Conservation (phyloP, 2,113 vertebrate genomes). For the Apeltes quadracus region DNA sequence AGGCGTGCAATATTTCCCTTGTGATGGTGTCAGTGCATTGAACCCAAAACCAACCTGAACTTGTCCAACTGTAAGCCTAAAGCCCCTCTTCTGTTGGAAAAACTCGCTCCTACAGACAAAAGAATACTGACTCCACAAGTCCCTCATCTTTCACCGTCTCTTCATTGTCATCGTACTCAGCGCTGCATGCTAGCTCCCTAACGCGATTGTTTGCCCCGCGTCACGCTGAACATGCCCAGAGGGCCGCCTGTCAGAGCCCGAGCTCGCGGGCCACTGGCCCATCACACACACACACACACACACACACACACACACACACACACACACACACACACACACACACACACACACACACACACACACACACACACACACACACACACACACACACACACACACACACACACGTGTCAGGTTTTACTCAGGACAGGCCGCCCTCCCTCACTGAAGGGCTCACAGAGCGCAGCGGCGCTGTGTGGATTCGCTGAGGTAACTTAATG, state of each 20-base stretch:
- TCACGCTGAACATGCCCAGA: slow-evolving; percentile 58
- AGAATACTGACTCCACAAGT: slow-evolving; percentile 23
- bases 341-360: slow-evolving; percentile 30
- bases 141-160: slow-evolving; percentile 45
- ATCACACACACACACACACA: too few relatives aligned
- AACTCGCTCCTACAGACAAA: background rate
- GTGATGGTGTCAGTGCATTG: background rate
- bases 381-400: slow-evolving; percentile 30
- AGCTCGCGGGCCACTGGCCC: slow-evolving; percentile 19
- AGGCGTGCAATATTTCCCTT: background rate
- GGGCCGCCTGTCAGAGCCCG: slow-evolving; percentile 49
- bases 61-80: slow-evolving; percentile 1
- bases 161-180: slow-evolving; percentile 39
- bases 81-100: slow-evolving; percentile 32
- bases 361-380: slow-evolving; percentile 29
- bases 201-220: slow-evolving; percentile 63
- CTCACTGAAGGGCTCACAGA: slow-evolving; percentile 17
- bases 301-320: too few relatives aligned
- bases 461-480: slow-evolving; percentile 12
- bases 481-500: slow-evolving; percentile 23
- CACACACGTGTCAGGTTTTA: slow-evolving; percentile 43
- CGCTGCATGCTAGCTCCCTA: slow-evolving; percentile 61
- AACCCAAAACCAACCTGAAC: background rate
- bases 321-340: slow-evolving; percentile 29
- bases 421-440: slow-evolving; percentile 1